A percentile compares a stretch with the other conserved stretches of the same genome.
phyloP scores from a whole-genome alignment of 2,888 invertebrate species.

The Calameuta pallipes region DNA sequence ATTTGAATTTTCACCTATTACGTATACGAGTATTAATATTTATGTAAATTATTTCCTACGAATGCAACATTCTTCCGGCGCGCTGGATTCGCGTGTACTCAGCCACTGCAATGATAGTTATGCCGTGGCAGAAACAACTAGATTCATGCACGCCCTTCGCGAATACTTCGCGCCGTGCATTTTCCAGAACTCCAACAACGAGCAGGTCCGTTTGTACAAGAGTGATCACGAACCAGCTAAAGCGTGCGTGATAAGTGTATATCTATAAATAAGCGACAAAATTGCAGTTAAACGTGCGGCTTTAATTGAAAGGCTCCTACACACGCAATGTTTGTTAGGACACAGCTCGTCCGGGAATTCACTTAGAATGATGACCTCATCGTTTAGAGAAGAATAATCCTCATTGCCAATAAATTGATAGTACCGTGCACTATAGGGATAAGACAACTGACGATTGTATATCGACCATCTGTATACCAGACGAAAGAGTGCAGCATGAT shows the following conservation, averaged over 20 bases:
- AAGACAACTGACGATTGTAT: not conserved
- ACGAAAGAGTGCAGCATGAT: not conserved
- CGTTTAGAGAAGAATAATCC: conserved; percentile 13
- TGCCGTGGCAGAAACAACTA: not conserved
- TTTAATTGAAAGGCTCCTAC: conserved; percentile 54
- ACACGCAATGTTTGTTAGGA: conserved; percentile 53
- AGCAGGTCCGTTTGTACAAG: conserved; percentile 21
- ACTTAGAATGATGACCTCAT: conserved; percentile 44
- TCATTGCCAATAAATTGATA: not conserved
- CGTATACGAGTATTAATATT: not conserved
- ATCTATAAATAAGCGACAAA: conserved; percentile 56
- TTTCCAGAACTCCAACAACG: conserved; percentile 38
- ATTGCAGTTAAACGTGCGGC: conserved; percentile 48
- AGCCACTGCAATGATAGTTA: not conserved
- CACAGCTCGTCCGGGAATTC: conserved; percentile 49
- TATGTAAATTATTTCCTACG: not conserved
- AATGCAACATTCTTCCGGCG: not conserved
- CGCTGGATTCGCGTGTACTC: not conserved
- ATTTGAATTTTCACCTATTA: not conserved
- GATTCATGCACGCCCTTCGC: not conserved
- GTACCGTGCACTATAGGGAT: not conserved
- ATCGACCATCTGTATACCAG: not conserved
- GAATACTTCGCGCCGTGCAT: conserved; percentile 37
- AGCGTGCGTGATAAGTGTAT: conserved; percentile 50
- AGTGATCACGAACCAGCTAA: conserved; percentile 45